Conservation (phyloP, 2,888 invertebrate genomes). For the Amorpha juglandis region DNA sequence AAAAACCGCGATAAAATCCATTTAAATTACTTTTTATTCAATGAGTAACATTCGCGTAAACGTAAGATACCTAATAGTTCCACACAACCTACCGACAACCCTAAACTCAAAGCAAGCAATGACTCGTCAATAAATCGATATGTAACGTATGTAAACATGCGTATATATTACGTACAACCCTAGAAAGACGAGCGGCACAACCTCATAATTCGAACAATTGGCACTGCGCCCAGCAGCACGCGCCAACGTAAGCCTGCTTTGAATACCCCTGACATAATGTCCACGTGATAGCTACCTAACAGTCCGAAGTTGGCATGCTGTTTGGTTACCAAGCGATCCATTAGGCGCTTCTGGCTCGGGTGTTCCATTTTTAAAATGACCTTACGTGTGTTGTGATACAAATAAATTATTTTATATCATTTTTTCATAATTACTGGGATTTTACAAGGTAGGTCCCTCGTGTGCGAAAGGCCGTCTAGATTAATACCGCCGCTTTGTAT, state of each 20-base stretch:
- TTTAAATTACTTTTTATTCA: too few relatives aligned
- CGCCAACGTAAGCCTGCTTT: slow-evolving; percentile 43
- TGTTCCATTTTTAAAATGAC: slow-evolving; percentile 13
- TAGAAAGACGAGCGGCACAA: slow-evolving; percentile 41
- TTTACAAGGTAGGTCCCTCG: too few relatives aligned
- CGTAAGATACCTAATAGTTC: neutral
- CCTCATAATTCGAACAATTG: slow-evolving; percentile 52
- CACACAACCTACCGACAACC: neutral
- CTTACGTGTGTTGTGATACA: too few relatives aligned
- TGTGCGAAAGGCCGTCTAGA: too few relatives aligned
- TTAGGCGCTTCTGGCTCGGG: slow-evolving; percentile 25
- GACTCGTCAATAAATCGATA: neutral
- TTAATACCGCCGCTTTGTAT: too few relatives aligned
- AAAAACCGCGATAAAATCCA: too few relatives aligned
- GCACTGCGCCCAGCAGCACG: slow-evolving; percentile 47
- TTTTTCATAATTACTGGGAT: neutral
- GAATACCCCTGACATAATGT: slow-evolving; percentile 40
- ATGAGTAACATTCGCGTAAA: too few relatives aligned
- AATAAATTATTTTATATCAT: slow-evolving; percentile 10
- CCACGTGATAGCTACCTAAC: slow-evolving; percentile 31
- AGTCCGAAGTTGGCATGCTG: slow-evolving; percentile 28
- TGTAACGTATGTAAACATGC: slow-evolving; percentile 25
- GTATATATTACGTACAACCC: slow-evolving; percentile 32
- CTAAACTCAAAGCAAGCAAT: neutral
- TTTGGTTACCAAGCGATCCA: slow-evolving; percentile 26